Evolutionary conservation across 2,113 vertebrate species (phyloP).

Genomic region (Xenopus laevis): DNA sequence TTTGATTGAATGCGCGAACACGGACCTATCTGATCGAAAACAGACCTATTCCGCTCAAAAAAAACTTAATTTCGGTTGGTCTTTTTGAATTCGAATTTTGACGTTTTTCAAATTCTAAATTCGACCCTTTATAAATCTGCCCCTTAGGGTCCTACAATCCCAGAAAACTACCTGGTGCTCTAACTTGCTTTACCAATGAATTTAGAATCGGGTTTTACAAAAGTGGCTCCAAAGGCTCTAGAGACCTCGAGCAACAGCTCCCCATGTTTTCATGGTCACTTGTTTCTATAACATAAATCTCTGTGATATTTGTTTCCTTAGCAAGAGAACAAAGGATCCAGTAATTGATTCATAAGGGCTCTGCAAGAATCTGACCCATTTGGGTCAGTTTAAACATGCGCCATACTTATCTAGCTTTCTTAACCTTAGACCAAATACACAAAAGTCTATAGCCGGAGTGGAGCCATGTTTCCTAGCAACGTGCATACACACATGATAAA

Average conservation of each 20-base stretch:
- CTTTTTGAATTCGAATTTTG: too few species aligned
- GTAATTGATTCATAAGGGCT: background rate
- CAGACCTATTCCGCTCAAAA: too few species aligned
- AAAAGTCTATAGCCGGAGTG: constrained; percentile 54
- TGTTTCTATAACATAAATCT: background rate
- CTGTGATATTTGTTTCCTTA: background rate
- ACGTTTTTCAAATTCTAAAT: too few species aligned
- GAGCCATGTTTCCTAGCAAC: constrained; percentile 64
- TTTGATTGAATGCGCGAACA: too few species aligned
- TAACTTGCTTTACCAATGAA: background rate
- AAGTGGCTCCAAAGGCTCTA: background rate
- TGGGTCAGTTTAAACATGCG: constrained; percentile 51
- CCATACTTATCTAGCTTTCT: constrained; percentile 50
- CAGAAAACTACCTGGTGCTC: too few species aligned
- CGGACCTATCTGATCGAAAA: too few species aligned
- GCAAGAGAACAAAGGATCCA: background rate
- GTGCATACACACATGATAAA: constrained; percentile 57
- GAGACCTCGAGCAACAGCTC: background rate
- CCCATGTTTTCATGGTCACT: background rate
- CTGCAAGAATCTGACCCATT: constrained; percentile 3
- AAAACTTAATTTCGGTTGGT: too few species aligned
- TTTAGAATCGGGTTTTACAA: background rate
- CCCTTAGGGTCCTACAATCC: too few species aligned
- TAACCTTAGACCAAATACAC: constrained; percentile 23
- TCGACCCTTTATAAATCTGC: too few species aligned